phyloP scores from a whole-genome alignment of 2,113 vertebrate genomes.

The Eclectus roratus region DNA sequence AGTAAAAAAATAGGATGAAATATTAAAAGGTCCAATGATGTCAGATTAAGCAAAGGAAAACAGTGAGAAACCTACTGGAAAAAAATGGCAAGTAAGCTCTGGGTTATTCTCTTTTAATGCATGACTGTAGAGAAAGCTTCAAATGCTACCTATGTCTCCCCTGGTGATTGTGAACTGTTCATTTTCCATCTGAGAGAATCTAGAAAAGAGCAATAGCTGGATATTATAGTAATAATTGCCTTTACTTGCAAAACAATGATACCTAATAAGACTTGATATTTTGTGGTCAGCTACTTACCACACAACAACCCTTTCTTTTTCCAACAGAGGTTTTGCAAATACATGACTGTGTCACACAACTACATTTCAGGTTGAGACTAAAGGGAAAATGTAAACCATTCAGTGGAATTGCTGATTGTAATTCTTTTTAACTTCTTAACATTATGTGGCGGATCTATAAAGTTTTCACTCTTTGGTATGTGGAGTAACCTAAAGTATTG shows the following conservation, averaged over 20 bases:
- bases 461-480: background rate
- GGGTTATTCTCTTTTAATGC: background rate
- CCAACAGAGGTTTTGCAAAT: background rate
- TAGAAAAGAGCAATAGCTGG: background rate
- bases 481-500: background rate
- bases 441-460: background rate
- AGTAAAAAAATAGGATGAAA: background rate
- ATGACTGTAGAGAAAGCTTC: background rate
- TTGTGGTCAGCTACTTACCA: background rate
- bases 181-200: background rate
- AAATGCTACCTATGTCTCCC: background rate
- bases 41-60: background rate
- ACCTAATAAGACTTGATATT: background rate
- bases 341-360: background rate
- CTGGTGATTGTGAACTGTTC: background rate
- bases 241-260: background rate
- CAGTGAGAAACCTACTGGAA: background rate
- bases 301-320: background rate
- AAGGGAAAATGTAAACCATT: background rate
- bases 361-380: background rate
- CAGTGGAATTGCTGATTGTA: background rate
- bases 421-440: background rate
- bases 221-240: background rate
- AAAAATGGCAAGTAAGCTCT: background rate
- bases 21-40: background rate